Evolutionary conservation across 2,113 vertebrate species (phyloP).

Genomic region (Trichechus manatus): DNA sequence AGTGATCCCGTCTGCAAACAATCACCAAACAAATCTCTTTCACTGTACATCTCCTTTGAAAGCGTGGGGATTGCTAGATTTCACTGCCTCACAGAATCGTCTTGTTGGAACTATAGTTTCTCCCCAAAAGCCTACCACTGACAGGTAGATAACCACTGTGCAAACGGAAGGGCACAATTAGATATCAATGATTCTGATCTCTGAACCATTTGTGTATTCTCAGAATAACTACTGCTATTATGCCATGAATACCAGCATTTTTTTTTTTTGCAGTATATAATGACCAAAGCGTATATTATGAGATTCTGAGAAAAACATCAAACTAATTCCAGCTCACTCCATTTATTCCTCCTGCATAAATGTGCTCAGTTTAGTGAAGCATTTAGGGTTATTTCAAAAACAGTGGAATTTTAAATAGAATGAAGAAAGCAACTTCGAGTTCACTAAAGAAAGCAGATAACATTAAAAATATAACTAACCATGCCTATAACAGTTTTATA

Average conservation of each 20-base stretch:
- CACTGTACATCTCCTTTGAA: not conserved
- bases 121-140: not conserved
- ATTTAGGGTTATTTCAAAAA: not conserved
- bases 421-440: slow-evolving; percentile 15
- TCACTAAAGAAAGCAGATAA: not conserved
- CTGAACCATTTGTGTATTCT: not conserved
- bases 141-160: not conserved
- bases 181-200: slow-evolving; percentile 47
- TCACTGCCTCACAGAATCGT: slow-evolving; percentile 14
- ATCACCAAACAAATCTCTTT: slow-evolving; percentile 62
- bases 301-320: not conserved
- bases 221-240: not conserved
- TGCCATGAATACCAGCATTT: not conserved
- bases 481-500: not conserved
- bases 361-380: not conserved
- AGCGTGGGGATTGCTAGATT: not conserved
- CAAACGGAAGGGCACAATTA: slow-evolving; percentile 16
- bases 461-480: not conserved
- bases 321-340: not conserved
- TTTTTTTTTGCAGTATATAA: not conserved
- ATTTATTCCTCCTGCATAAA: not conserved
- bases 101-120: slow-evolving; percentile 49
- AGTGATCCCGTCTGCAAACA: slow-evolving; percentile 65
- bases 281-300: not conserved
- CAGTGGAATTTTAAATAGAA: not conserved